A percentile compares a stretch with the other conserved stretches of the same genome.
phyloP scores from a whole-genome alignment of 1,140 invertebrate genomes.

The Neomicropteryx cornuta region DNA sequence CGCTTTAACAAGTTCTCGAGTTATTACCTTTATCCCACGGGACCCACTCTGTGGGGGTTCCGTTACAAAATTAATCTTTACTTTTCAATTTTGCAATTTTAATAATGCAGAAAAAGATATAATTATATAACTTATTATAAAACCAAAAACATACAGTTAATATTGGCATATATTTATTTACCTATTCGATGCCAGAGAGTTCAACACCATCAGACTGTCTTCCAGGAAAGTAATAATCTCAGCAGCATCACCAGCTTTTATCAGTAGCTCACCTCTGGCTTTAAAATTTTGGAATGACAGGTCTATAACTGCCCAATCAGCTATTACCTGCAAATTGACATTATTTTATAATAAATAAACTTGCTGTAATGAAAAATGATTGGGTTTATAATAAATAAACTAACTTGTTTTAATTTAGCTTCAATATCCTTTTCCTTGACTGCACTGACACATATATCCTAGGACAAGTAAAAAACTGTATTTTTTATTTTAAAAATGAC shows the following conservation, averaged over 20 bases:
- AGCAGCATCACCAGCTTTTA: conserved; percentile 65
- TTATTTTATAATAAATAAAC: conserved; percentile 1
- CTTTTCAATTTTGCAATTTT: too few species aligned
- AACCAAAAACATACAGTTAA: background rate
- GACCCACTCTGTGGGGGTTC: too few species aligned
- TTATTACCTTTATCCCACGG: too few species aligned
- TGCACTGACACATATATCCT: conserved; percentile 85
- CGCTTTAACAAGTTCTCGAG: too few species aligned
- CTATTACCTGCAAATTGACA: conserved; percentile 38
- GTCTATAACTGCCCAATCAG: conserved; percentile 70
- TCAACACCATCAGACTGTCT: conserved; percentile 80
- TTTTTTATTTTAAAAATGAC: conserved; percentile 1
- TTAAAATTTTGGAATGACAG: conserved; percentile 75
- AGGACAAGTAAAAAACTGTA: conserved; percentile 9
- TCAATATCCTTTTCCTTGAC: conserved; percentile 88
- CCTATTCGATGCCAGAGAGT: conserved; percentile 75
- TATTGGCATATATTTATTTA: conserved; percentile 21
- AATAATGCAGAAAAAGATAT: too few species aligned
- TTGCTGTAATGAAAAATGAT: background rate
- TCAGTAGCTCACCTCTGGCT: conserved; percentile 68
- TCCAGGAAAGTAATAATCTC: conserved; percentile 74
- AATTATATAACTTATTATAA: too few species aligned
- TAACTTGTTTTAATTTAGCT: conserved; percentile 67
- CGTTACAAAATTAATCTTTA: too few species aligned
- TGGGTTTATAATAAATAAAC: background rate